Conservation (phyloP, 2,888 invertebrate species). For the Frankliniella intonsa region DNA sequence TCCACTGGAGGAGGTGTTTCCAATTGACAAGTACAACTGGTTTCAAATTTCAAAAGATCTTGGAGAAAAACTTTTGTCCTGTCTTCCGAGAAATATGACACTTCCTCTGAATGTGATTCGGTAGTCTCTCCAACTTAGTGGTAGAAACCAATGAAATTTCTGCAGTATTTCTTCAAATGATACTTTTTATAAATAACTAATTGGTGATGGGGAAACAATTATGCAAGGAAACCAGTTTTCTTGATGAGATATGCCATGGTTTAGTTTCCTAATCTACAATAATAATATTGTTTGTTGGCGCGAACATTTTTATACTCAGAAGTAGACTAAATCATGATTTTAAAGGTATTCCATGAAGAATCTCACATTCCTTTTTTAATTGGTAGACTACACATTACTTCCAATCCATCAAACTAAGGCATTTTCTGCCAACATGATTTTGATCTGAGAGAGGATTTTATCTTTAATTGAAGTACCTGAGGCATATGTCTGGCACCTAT, state of each 20-base stretch:
- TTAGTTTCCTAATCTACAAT: no score
- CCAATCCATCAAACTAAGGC: not conserved
- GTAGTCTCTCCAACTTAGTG: slow-evolving; percentile 44
- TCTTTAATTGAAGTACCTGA: not conserved
- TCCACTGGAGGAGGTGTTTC: slow-evolving; percentile 78
- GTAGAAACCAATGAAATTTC: not conserved
- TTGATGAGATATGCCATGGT: no score
- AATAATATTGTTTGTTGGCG: no score
- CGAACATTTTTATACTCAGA: no score
- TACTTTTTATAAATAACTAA: not conserved
- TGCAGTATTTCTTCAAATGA: not conserved
- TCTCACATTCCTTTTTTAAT: not conserved
- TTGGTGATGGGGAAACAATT: not conserved
- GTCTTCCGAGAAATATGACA: slow-evolving; percentile 71
- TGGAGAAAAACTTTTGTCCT: slow-evolving; percentile 61
- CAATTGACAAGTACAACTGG: slow-evolving; percentile 87
- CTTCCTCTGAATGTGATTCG: slow-evolving; percentile 79
- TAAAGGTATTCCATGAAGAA: not conserved
- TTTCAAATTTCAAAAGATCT: slow-evolving; percentile 68
- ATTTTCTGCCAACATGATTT: no score
- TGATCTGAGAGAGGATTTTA: no score
- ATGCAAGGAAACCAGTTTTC: no score
- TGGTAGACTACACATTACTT: not conserved
- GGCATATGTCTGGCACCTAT: not conserved
- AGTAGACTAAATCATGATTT: not conserved